Evolutionary conservation across 2,113 vertebrate species (phyloP).

Genomic region (Bos indicus): DNA sequence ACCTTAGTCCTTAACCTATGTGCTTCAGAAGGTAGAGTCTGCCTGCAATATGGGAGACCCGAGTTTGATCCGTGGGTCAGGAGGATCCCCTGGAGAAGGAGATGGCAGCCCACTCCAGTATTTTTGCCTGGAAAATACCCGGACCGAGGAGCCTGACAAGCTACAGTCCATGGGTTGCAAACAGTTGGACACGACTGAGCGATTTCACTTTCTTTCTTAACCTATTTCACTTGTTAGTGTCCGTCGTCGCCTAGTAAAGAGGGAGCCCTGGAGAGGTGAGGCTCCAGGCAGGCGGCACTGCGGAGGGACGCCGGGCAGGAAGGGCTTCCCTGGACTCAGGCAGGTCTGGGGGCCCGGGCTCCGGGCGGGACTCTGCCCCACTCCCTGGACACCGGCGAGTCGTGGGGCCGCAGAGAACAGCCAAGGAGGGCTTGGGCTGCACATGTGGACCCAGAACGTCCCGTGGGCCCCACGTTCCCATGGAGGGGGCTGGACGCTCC

Average conservation of each 20-base stretch:
- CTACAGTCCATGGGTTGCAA: not conserved
- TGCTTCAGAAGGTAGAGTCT: not conserved
- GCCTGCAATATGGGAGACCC: not conserved
- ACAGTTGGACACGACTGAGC: not conserved
- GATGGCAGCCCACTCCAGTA: not conserved
- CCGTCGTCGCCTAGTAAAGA: rapidly evolving
- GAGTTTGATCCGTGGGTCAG: not conserved
- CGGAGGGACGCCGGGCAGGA: rapidly evolving
- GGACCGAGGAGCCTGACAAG: not conserved
- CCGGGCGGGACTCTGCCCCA: not conserved
- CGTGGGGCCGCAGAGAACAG: rapidly evolving
- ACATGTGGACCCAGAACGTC: rapidly evolving
- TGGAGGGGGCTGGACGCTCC: not conserved
- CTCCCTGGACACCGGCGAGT: not conserved
- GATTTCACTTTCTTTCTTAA: not conserved
- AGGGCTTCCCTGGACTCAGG: not conserved
- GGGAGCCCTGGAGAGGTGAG: not conserved
- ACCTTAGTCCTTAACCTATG: no score
- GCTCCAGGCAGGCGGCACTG: not conserved
- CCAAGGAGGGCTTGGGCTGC: not conserved
- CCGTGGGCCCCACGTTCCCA: not conserved
- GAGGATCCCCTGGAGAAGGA: not conserved
- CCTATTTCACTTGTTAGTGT: not conserved
- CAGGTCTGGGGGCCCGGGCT: rapidly evolving
- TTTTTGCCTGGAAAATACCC: not conserved